phyloP scores from a whole-genome alignment of 1,140 invertebrate species.

The Apis cerana region DNA sequence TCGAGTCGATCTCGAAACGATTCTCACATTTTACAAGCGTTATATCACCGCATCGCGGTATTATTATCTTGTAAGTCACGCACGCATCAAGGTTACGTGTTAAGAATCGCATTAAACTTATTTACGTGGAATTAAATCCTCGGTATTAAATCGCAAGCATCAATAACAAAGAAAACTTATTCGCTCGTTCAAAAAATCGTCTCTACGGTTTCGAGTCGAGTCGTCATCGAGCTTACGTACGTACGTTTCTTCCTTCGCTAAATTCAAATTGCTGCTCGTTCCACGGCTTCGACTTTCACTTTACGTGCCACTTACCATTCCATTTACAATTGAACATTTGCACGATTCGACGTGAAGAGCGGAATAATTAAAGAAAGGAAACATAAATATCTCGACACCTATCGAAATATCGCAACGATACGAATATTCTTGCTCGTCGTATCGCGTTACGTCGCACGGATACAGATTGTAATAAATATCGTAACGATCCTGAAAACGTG shows the following conservation, averaged over 20 bases:
- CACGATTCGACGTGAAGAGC: background rate
- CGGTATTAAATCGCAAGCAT: background rate
- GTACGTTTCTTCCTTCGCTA: background rate
- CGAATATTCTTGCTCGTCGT: too few relatives aligned
- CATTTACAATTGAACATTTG: fast-evolving
- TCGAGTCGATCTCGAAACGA: background rate
- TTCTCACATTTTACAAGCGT: background rate
- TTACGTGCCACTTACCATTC: too few relatives aligned
- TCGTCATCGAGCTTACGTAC: background rate
- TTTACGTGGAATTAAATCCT: background rate
- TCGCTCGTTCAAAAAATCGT: background rate
- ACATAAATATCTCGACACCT: too few relatives aligned
- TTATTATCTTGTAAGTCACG: background rate
- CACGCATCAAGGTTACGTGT: background rate
- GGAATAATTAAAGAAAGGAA: background rate
- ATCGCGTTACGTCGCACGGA: too few relatives aligned
- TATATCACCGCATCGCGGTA: background rate
- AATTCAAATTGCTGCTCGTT: background rate
- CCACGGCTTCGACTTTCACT: background rate
- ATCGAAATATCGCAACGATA: too few relatives aligned
- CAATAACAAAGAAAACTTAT: background rate
- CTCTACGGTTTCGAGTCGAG: background rate
- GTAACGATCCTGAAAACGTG: too few relatives aligned
- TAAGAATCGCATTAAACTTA: background rate
- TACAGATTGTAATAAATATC: too few relatives aligned